Conservation (phyloP, 2,113 vertebrate genomes). For the Oxyruncus cristatus region DNA sequence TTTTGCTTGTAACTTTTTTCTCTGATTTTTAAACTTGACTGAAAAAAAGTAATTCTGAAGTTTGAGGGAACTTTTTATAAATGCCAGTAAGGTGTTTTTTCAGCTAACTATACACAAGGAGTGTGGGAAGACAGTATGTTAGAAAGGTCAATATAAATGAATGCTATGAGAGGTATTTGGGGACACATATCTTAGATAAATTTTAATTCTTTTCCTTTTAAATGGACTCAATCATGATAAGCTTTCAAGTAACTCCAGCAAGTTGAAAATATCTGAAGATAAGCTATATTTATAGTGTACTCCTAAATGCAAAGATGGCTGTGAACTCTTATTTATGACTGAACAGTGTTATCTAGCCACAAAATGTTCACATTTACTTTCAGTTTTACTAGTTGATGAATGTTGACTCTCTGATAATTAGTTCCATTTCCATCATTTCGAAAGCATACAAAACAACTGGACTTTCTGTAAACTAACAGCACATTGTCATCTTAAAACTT, state of each 20-base stretch:
- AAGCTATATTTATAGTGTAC: constrained; percentile 1
- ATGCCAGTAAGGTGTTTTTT: background rate
- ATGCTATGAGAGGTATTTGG: constrained; percentile 1
- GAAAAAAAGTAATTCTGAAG: background rate
- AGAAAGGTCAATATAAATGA: background rate
- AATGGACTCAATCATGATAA: constrained; percentile 16
- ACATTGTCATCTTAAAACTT: background rate
- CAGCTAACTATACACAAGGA: background rate
- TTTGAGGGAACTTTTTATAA: background rate
- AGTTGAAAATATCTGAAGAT: constrained; percentile 28
- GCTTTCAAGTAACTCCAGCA: constrained; percentile 2
- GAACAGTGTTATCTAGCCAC: background rate
- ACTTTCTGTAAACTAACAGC: background rate
- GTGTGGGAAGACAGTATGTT: background rate
- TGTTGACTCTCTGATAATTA: background rate
- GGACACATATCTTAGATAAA: constrained; percentile 7
- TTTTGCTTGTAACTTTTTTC: background rate
- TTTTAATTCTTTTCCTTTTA: constrained; percentile 36
- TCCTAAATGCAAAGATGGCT: background rate
- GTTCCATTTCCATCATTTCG: background rate
- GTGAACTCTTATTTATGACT: constrained; percentile 19
- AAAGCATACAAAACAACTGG: background rate
- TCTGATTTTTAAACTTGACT: background rate
- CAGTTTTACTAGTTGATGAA: background rate
- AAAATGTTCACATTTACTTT: constrained; percentile 13